Conservation (phyloP, 2,888 invertebrate species). For the Macaria notata region DNA sequence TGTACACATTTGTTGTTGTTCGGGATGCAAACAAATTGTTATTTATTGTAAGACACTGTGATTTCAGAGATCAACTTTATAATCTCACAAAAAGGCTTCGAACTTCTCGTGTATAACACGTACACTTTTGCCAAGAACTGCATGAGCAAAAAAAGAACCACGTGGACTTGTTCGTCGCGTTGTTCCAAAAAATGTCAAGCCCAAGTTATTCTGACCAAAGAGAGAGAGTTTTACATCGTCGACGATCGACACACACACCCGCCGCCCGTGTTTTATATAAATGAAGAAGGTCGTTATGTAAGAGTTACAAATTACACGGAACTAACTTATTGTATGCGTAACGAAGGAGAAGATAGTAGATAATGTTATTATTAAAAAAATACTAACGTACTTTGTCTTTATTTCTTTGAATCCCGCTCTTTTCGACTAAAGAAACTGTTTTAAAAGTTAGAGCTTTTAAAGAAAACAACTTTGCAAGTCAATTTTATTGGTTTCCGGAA, state of each 20-base stretch:
- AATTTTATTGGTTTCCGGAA: too few relatives aligned
- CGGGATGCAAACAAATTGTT: too few relatives aligned
- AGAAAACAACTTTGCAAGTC: too few relatives aligned
- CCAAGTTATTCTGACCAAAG: slow-evolving; percentile 50
- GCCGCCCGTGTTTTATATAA: slow-evolving; percentile 62
- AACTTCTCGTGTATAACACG: slow-evolving; percentile 59
- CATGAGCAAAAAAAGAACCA: slow-evolving; percentile 48
- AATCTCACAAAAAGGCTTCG: slow-evolving; percentile 60
- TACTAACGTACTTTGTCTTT: too few relatives aligned
- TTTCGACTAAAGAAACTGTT: too few relatives aligned
- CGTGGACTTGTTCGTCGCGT: slow-evolving; percentile 67
- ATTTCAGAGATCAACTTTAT: slow-evolving; percentile 61
- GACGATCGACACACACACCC: slow-evolving; percentile 56
- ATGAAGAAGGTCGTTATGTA: slow-evolving; percentile 55
- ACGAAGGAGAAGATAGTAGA: slow-evolving; percentile 27
- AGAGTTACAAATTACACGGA: slow-evolving; percentile 36
- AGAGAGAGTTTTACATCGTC: slow-evolving; percentile 49
- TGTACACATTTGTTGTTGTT: too few relatives aligned
- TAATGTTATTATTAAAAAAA: background rate
- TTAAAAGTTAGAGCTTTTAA: too few relatives aligned
- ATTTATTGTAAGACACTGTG: too few relatives aligned
- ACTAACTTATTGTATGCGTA: background rate
- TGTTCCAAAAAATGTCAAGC: slow-evolving; percentile 65
- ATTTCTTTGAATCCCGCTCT: too few relatives aligned
- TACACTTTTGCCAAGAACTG: slow-evolving; percentile 62